Conservation (phyloP, 2,888 invertebrate genomes). For the Agriopis leucophaearia region DNA sequence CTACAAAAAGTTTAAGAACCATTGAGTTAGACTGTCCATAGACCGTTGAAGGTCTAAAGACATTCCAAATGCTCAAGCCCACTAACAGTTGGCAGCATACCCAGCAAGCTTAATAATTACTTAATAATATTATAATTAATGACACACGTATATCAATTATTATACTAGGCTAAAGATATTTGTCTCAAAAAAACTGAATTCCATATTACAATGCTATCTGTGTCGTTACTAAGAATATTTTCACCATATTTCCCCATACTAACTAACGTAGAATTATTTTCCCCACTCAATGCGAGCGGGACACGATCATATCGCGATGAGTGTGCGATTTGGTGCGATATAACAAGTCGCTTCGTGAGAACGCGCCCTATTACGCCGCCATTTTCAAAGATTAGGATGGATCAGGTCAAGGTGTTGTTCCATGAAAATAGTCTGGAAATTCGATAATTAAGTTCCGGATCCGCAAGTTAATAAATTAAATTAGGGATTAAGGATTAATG, state of each 20-base stretch:
- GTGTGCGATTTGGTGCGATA: conserved; percentile 14
- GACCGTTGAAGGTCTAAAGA: no score
- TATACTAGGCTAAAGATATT: background rate
- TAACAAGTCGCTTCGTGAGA: background rate
- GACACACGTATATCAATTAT: no score
- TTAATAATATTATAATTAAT: no score
- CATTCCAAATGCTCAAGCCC: no score
- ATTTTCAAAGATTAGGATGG: conserved; percentile 29
- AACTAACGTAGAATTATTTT: background rate
- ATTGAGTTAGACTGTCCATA: no score
- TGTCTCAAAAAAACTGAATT: background rate
- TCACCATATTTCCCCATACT: background rate
- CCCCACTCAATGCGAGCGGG: background rate
- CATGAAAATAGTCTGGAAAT: conserved; percentile 42
- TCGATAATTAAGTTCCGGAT: conserved; percentile 44
- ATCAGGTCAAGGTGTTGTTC: conserved; percentile 43
- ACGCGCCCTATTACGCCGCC: conserved; percentile 19
- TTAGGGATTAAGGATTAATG: conserved; percentile 45
- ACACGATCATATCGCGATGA: conserved; percentile 2
- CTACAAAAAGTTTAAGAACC: no score
- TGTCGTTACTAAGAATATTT: background rate
- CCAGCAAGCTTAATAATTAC: no score
- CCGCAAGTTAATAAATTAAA: conserved; percentile 42
- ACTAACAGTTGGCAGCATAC: no score
- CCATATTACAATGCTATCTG: background rate